Conservation (phyloP, 2,113 vertebrate species). For the Formicarius rufipectus region DNA sequence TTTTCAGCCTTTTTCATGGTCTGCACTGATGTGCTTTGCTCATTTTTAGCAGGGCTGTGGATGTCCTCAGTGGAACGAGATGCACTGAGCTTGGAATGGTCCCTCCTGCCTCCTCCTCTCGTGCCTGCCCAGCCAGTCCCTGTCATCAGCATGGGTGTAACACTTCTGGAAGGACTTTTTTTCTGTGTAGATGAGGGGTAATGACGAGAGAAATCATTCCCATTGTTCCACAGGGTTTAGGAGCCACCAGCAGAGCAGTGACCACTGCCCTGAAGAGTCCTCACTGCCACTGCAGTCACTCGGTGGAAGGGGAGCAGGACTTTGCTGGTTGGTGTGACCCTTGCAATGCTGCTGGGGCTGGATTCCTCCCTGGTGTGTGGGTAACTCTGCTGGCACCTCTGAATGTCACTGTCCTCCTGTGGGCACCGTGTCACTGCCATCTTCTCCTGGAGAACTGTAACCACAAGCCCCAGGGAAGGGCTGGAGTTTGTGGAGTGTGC, state of each 20-base stretch:
- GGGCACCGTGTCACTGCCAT: too few species aligned
- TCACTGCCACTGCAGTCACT: background rate
- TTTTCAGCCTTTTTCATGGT: background rate
- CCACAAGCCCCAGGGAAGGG: background rate
- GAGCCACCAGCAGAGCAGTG: background rate
- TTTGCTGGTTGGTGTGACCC: background rate
- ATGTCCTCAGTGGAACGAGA: background rate
- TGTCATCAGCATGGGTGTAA: background rate
- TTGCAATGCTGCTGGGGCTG: background rate
- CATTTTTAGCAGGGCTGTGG: background rate
- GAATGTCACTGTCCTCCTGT: too few species aligned
- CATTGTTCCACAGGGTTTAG: fast-evolving
- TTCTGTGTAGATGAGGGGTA: background rate
- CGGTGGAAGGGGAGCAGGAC: background rate
- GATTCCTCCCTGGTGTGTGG: background rate
- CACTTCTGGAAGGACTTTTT: background rate
- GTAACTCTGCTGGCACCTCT: background rate
- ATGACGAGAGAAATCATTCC: background rate
- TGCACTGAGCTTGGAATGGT: background rate
- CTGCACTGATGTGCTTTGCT: background rate
- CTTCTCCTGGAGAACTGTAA: too few species aligned
- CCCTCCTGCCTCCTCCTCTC: background rate
- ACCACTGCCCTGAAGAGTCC: background rate
- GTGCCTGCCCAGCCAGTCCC: background rate
- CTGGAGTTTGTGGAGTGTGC: background rate